Percentiles rank a stretch among this genome's conserved stretches.
phyloP scores from a whole-genome alignment of 2,113 vertebrate species.

The Mustela nigripes region DNA sequence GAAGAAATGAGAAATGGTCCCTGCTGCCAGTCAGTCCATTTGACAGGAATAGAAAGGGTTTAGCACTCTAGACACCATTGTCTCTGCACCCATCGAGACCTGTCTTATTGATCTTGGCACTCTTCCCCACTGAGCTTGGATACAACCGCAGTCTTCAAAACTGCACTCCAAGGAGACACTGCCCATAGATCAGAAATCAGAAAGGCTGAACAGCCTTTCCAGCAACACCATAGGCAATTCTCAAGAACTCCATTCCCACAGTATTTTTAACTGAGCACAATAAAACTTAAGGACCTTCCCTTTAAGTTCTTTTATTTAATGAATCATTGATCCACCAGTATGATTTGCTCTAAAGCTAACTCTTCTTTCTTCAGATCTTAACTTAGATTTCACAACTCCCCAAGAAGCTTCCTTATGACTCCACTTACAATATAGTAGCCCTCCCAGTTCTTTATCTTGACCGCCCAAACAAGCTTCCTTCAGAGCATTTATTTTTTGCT shows the following conservation, averaged over 20 bases:
- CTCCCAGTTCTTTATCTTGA: not conserved
- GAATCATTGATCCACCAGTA: not conserved
- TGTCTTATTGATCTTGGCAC: not conserved
- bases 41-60: not conserved
- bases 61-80: not conserved
- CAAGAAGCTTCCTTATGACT: slow-evolving; percentile 66
- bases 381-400: not conserved
- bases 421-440: not conserved
- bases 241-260: not conserved
- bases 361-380: not conserved
- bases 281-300: not conserved
- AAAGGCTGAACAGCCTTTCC: not conserved
- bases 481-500: not conserved
- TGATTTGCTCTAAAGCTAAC: not conserved
- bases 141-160: not conserved
- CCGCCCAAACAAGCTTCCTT: not conserved
- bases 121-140: not conserved
- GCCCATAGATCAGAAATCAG: not conserved
- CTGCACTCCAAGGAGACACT: not conserved
- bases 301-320: not conserved
- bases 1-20: not conserved
- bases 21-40: not conserved
- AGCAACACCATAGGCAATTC: not conserved
- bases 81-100: not conserved
- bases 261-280: not conserved